Base-by-base conservation (phyloP, 2,797 vertebrate genomes). In the Anas capensis region DNA sequence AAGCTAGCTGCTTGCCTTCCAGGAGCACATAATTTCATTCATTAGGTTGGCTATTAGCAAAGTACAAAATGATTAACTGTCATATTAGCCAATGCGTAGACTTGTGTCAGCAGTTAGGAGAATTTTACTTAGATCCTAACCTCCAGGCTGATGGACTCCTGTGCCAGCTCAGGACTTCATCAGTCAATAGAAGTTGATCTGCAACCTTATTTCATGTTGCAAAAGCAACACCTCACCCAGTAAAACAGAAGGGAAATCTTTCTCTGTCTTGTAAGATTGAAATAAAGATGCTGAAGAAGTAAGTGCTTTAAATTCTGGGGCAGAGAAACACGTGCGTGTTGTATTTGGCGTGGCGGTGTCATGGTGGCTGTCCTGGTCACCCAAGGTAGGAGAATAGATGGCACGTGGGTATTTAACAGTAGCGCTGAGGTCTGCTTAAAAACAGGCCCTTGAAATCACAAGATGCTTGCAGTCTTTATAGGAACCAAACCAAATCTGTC, bases 251-350 rank as follows among this genome's bases (percentile, higher is more conserved):
- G 3, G 24, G 60, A 86, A 92, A 33, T 70, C 38, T 58, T 77
- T n/a, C 18, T 66, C 38, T 81, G 38, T 42, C 16, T n/a, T 82
- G 23, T 56, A 38, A 87, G 56, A 44, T 15, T 18, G 31, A 6
- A 65, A 3, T 21, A 49, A 62, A 7, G 4, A 29, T 62, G 60
- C 23, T 79, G 33, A 12, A 69, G 56, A 70, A 73, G 14, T 62
- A 34, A 4, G 12, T 31, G 26, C 62, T 79, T 89, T 60, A 51
- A 76, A 58, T 73, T 38, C 72, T 31, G 34, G 18, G 24, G 12
- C n/a, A 48, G 24, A 66, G 20, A 71, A 44, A 46, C 3, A 3
- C 4, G 3, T 20, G 10, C 4, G 0, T 36, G 11, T 82, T 53
- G 8, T 62, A 23, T n/a, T 29, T 18, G 57, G 56, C 24, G 10